A percentile compares a stretch with the other conserved stretches of the same genome.
phyloP scores from a whole-genome alignment of 2,797 vertebrate species.

The Paguma larvata region DNA sequence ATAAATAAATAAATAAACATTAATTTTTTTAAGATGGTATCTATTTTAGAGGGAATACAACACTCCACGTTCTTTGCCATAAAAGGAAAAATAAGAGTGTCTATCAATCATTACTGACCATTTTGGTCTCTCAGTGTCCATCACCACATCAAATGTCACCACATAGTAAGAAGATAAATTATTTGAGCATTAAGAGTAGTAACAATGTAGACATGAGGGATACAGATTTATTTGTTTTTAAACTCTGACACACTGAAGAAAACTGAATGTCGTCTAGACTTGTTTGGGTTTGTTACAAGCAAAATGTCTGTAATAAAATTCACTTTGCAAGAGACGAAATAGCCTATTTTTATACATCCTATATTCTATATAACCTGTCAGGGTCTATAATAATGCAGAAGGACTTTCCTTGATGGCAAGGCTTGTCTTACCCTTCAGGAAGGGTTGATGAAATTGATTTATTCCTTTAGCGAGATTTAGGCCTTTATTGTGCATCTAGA shows the following conservation, averaged over 20 bases:
- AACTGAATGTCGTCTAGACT: neutral
- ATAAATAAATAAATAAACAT: no score
- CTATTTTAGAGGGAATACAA: neutral
- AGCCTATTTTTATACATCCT: neutral
- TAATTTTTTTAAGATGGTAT: neutral
- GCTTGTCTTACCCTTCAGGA: neutral
- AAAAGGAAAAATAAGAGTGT: neutral
- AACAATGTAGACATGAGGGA: neutral
- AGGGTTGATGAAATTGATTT: neutral
- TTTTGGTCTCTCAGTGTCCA: neutral
- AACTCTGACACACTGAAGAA: neutral
- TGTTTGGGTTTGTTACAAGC: neutral
- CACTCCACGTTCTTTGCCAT: neutral
- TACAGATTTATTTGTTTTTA: neutral
- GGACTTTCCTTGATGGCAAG: neutral
- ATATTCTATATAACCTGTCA: neutral
- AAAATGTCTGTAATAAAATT: constrained; percentile 25
- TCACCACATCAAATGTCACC: neutral
- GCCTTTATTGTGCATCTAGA: neutral
- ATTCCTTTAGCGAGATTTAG: neutral
- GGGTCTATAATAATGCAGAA: neutral
- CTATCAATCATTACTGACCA: neutral
- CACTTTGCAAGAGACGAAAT: neutral
- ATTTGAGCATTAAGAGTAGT: neutral
- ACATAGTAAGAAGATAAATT: neutral